These are phyloP conservation scores for Hystrix brachyura DNA, from an alignment of 2,113 vertebrate genomes.

Conservation along the genomic window DNA sequence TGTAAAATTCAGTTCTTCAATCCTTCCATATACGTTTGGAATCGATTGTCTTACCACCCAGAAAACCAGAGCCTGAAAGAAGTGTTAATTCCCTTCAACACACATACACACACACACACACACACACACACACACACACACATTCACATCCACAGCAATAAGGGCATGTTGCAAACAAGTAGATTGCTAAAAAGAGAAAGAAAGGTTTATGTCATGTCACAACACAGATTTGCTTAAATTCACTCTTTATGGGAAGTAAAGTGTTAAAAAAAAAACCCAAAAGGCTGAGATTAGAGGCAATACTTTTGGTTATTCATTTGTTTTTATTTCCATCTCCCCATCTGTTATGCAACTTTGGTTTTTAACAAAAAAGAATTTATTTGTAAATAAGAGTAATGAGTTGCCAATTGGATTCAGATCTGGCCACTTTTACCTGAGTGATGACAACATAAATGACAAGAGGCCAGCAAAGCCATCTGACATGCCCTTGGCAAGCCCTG, in stretches of 20 bases:
- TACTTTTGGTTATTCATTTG: not conserved
- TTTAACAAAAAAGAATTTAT: constrained; percentile 31
- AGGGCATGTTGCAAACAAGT: not conserved
- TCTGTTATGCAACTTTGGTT: constrained; percentile 2
- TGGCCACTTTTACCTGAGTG: constrained; percentile 34
- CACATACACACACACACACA: not conserved
- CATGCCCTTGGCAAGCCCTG: not conserved
- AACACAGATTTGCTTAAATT: not conserved
- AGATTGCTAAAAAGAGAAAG: not conserved
- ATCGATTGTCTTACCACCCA: not conserved
- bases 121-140: not conserved
- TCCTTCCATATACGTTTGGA: not conserved
- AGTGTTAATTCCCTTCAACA: not conserved
- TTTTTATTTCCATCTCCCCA: constrained; percentile 23
- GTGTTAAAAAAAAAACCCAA: not conserved
- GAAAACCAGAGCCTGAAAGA: not conserved
- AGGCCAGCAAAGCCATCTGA: not conserved
- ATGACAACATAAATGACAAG: constrained; percentile 1
- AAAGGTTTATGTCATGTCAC: not conserved
- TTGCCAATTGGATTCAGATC: not conserved
- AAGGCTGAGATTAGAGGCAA: constrained; percentile 26
- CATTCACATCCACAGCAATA: not conserved
- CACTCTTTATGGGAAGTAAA: not conserved
- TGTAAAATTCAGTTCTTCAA: not conserved
- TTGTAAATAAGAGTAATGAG: constrained; percentile 51